Conservation (phyloP, 2,888 invertebrate genomes). For the Labia minor region DNA sequence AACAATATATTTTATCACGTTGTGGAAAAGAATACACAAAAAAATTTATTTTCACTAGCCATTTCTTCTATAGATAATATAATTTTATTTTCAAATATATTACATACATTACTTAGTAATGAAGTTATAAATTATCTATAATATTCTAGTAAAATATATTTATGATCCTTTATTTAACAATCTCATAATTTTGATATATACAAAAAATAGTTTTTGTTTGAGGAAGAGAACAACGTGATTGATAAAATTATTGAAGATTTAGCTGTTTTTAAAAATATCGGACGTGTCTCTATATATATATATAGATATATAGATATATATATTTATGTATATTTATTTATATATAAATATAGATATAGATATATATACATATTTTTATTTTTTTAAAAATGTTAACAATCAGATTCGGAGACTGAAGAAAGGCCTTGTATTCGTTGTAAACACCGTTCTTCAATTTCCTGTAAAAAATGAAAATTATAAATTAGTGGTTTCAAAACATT, state of each 20-base stretch:
- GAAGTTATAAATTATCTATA: conserved; percentile 13
- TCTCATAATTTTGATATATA: background rate
- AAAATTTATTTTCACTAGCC: background rate
- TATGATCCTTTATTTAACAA: background rate
- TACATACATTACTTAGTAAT: conserved; percentile 5
- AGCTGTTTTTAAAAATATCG: background rate
- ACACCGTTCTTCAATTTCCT: conserved; percentile 41
- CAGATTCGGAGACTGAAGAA: conserved; percentile 36
- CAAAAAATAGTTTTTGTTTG: background rate
- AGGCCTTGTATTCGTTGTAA: conserved; percentile 37
- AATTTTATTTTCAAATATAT: background rate
- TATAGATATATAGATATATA: too few species aligned
- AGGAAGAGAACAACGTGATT: background rate
- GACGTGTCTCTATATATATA: too few species aligned
- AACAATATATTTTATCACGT: too few species aligned
- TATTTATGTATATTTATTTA: background rate
- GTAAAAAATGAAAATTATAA: conserved; percentile 26
- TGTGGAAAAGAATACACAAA: background rate
- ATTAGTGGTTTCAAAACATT: too few species aligned
- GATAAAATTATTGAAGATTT: background rate
- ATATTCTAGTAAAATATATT: conserved; percentile 3
- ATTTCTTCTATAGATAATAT: background rate
- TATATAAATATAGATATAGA: too few species aligned
- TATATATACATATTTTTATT: background rate
- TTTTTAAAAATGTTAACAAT: conserved; percentile 30